phyloP scores from a whole-genome alignment of 2,888 invertebrate genomes.

The Eristalinus sepulchralis region DNA sequence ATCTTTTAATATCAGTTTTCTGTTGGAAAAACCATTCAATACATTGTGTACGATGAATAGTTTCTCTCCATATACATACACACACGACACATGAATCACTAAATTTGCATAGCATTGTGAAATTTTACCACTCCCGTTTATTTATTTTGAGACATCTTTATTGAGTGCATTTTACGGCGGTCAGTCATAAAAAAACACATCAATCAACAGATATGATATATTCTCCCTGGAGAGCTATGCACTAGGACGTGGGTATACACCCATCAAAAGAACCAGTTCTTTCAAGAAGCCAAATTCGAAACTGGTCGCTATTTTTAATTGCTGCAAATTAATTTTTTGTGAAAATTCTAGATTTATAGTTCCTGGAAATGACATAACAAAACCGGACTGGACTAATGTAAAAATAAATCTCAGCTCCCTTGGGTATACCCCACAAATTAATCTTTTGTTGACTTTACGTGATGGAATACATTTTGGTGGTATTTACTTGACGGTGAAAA shows the following conservation, averaged over 20 bases:
- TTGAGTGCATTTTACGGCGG: not conserved
- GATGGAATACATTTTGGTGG: not conserved
- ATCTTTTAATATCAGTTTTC: not conserved
- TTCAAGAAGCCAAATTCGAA: not conserved
- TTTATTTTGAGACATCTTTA: not conserved
- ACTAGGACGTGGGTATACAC: no score
- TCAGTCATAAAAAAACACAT: not conserved
- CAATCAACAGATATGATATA: not conserved
- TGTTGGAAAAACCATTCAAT: not conserved
- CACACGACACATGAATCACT: not conserved
- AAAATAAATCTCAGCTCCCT: not conserved
- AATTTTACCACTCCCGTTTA: not conserved
- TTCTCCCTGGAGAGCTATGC: not conserved
- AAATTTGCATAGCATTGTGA: constrained; percentile 14
- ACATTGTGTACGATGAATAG: not conserved
- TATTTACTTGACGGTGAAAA: not conserved
- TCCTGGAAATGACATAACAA: not conserved
- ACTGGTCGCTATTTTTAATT: not conserved
- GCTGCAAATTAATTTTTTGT: not conserved
- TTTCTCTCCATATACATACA: not conserved
- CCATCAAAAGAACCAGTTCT: not conserved
- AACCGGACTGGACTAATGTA: not conserved
- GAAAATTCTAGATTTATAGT: not conserved
- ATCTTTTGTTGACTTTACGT: not conserved
- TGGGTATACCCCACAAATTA: not conserved